Percentiles rank a stretch among this genome's conserved stretches.
These are phyloP conservation scores for Altica lythri DNA, from an alignment of 2,888 invertebrate species.

Conservation along the genomic window DNA sequence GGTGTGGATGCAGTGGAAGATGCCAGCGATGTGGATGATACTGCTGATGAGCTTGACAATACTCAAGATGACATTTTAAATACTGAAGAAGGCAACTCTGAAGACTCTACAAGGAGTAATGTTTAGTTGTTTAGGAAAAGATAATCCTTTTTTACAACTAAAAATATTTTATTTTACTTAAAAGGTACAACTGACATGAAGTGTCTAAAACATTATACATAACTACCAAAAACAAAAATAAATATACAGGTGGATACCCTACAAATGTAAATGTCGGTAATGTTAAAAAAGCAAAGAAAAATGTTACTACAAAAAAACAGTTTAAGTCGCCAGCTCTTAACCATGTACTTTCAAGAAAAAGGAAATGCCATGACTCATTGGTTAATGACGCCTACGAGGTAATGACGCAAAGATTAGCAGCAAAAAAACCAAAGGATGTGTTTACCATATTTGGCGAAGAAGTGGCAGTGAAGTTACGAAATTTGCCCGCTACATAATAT, in stretches of 20 bases:
- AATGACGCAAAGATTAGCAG: slow-evolving; percentile 9
- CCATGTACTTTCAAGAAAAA: slow-evolving; percentile 7
- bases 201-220: no score
- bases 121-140: no score
- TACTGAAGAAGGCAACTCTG: slow-evolving; percentile 18
- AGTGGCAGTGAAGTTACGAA: slow-evolving; percentile 13
- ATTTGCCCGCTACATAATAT: slow-evolving; percentile 10
- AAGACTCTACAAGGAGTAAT: slow-evolving; percentile 13
- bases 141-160: no score
- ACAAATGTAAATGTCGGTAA: slow-evolving; percentile 4
- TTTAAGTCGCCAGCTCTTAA: slow-evolving; percentile 12
- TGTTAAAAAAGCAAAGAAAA: slow-evolving; percentile 12
- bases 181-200: no score
- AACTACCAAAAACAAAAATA: no score
- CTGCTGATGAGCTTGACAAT: slow-evolving; percentile 20
- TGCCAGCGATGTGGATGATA: slow-evolving; percentile 26
- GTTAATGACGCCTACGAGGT: slow-evolving; percentile 7
- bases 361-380: not conserved
- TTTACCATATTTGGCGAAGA: slow-evolving; percentile 19
- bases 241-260: no score
- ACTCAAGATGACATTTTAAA: slow-evolving; percentile 25
- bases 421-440: slow-evolving; percentile 12
- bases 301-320: slow-evolving; percentile 4
- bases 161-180: no score
- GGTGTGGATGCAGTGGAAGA: slow-evolving; percentile 18